Base-by-base conservation (phyloP, 1,140 invertebrate species). In the Pseudomyrmex gracilis region DNA sequence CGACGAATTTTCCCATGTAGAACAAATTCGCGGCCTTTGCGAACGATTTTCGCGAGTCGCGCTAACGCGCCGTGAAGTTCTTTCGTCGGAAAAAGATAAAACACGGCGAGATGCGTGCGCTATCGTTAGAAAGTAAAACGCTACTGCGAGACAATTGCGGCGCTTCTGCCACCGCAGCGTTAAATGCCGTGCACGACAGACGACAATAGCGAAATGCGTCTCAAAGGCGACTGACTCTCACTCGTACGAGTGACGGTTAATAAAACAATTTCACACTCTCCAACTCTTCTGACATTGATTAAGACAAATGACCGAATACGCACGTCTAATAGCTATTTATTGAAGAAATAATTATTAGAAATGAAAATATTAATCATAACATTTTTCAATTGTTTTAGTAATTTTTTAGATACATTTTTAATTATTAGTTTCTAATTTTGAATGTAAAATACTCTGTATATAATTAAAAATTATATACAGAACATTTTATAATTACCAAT, bases 41-140 rank as follows among this genome's bases (percentile, higher is more conserved):
- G 24, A 10, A 12, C 63, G 76, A 24, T 70, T 58, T 57, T 45
- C 76, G 63, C 34, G 34, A 34, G 34, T 3, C 63, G 60, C 77
- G 58, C 51, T 82, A 60, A 82, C 47, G 68, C 47, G 68, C 68
- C 45, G 57, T 61, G 49, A 82, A 73, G 70, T 73, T 61, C 47
- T 24, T 45, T 10, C 49, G 24, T 47, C 24, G 43, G 64, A 0
- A 49, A n/a, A 66, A 47, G 70, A 20, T 76, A 66, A 86, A 34
- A 34, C 34, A 34, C 58, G 13, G 57, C 12, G 60, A 20, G n/a
- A 53, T n/a, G 71, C 22, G 58, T 43, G 34, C 60, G 34, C 60
- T 71, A 53, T 57, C 53, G 24, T 74, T 87, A 71, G 85, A 87
- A 87, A 87, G 85, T 87, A 86, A 87, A 85, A 82, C 58, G 49